Base-by-base conservation (phyloP, 2,797 vertebrate species). In the Kryptolebias ocellatus region DNA sequence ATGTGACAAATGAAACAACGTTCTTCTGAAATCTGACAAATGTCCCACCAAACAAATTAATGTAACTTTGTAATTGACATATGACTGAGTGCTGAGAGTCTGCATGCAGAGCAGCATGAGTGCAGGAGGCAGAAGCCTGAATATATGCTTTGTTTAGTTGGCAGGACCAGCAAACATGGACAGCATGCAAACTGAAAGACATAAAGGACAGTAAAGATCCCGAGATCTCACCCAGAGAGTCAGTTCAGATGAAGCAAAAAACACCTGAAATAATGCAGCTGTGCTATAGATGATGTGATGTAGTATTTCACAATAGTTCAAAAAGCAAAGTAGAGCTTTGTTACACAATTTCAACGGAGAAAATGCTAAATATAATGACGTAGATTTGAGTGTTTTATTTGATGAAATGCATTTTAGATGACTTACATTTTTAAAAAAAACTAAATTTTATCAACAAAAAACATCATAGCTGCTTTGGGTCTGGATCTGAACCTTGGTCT, bases 141-240 rank as follows among this genome's bases (percentile, higher is more conserved):
- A 90, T 89, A 83, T 85, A 77, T 73, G 70, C 88, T 74, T 88
- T 90, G 86, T 90, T 53, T 81, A 74, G 79, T 71, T 72, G 72
- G 67, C 72, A 73, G 85, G 70, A 60, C 66, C 66, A 68, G 74
- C 63, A 84, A 86, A 87, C 89, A 92, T 71, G 85, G 75, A 53
- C 83, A 81, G 88, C 87, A 91, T 92, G 81, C 65, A 89, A 92
- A 92, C 86, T 76, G 74, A 58, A 24, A 78, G 42, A 79, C 66
- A 39, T 50, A 60, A 76, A 76, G 68, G 78, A 74, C 64, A 70
- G 60, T 34, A 57, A 59, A 70, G 64, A 72, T n/a, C 51, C 51
- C 52, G 12, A 64, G 63, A 66, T 53, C 61, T 17, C 28, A 61
- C 52, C 53, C 37, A 67, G 59, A 56, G 4, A 61, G 7, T 37